These are phyloP conservation scores for Pipra filicauda DNA, from an alignment of 2,113 vertebrate species.

Conservation along the genomic window DNA sequence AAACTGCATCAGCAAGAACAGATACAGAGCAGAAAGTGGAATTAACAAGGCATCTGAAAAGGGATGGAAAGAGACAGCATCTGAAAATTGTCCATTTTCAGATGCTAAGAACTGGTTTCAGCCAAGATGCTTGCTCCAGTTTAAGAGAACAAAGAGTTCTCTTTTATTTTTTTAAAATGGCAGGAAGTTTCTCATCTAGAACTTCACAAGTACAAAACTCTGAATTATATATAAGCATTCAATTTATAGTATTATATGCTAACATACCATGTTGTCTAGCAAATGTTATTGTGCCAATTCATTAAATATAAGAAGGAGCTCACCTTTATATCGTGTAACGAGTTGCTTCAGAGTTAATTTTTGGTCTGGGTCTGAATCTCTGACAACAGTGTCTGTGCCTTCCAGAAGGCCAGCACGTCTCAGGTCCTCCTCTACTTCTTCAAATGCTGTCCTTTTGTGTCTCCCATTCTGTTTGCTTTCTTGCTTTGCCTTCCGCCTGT, in stretches of 20 bases:
- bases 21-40: not conserved
- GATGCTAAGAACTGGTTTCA: not conserved
- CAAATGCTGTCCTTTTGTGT: conserved; percentile 73
- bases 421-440: conserved; percentile 84
- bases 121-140: not conserved
- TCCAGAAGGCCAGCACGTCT: conserved; percentile 78
- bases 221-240: not conserved
- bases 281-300: not conserved
- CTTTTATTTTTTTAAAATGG: not conserved
- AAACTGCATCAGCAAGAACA: not conserved
- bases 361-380: conserved; percentile 89
- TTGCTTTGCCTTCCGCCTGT: conserved; percentile 82
- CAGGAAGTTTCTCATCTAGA: not conserved
- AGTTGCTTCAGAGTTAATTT: conserved; percentile 89
- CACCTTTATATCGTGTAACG: conserved; percentile 85
- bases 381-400: conserved; percentile 71
- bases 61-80: not conserved
- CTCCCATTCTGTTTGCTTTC: conserved; percentile 69
- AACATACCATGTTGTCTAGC: not conserved
- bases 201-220: not conserved
- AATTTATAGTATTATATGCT: not conserved
- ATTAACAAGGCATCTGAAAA: not conserved
- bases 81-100: not conserved
- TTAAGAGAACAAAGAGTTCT: not conserved
- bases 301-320: not conserved